A percentile compares a stretch with the other conserved stretches of the same genome.
Evolutionary conservation across 2,113 vertebrate species (phyloP).

Genomic region (Daphoenositta chrysoptera): DNA sequence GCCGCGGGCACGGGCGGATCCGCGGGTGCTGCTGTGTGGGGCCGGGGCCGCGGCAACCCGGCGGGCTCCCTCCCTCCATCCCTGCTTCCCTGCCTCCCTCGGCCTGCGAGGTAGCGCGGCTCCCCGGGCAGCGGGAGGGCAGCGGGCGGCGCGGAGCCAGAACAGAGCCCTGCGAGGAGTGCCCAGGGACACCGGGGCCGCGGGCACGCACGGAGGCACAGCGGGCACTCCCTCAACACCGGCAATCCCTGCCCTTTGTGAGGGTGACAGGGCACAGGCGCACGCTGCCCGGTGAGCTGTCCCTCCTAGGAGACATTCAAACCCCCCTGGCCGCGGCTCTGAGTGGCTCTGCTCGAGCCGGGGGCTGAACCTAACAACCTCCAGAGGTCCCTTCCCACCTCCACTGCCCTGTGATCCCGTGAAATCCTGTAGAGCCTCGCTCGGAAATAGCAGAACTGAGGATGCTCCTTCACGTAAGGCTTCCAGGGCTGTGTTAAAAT

Average conservation of each 20-base stretch:
- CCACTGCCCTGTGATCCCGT: fast-evolving
- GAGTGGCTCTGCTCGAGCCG: background rate
- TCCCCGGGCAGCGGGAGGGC: too few relatives aligned
- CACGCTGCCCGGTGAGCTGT: background rate
- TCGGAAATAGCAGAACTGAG: background rate
- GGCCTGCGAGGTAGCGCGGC: background rate
- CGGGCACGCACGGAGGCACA: background rate
- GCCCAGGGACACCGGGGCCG: fast-evolving
- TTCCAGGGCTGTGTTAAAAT: background rate
- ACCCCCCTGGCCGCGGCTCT: fast-evolving
- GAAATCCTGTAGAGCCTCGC: background rate
- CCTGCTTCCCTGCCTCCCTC: too few relatives aligned
- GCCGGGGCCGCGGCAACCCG: too few relatives aligned
- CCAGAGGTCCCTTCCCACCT: background rate
- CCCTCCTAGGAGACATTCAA: background rate
- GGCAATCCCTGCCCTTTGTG: background rate
- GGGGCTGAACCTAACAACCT: background rate
- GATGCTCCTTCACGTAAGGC: background rate
- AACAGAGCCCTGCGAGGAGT: too few relatives aligned
- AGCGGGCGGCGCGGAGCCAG: background rate
- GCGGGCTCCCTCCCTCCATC: background rate
- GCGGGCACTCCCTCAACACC: background rate
- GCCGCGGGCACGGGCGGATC: background rate
- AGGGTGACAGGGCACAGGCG: background rate
- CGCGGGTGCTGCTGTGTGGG: background rate